Evolutionary conservation across 2,113 vertebrate genomes (phyloP), one percentile per base, ranked within the genome.

Genomic region (Cairina moschata): DNA sequence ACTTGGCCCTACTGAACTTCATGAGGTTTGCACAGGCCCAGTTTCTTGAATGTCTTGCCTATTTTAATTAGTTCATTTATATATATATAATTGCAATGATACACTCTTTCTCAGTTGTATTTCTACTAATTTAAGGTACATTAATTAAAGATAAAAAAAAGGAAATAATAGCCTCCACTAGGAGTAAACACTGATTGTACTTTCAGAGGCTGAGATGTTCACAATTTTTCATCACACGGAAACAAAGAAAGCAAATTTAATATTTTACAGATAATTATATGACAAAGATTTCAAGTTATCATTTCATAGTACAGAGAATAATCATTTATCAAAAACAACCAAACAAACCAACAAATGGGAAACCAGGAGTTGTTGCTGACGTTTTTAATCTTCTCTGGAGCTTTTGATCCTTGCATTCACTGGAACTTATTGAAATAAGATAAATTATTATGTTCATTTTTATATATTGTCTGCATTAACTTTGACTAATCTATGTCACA

Each of bases 111-210:
- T 74, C 93, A 55, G 18, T 80, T 77, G 11, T 13, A 32, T 90
- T 95, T 90, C 87, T 94, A 44, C 44, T 56, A 84, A 62, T 80
- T 88, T 82, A 95, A 44, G 14, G 3, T 85, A 83, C 8, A 25
- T 93, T n/a, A 93, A 91, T 63, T 95, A 86, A 78, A 77, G 29
- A 75, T 81, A 14, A 36, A 40, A 40, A 40, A 86, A 86, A 87
- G 63, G 31, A 65, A 60, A 93, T 34, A 26, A 42, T 25, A 76
- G 4, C 58, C 50, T 69, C 71, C 31, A 91, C 32, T 32, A 72
- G 56, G 26, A 86, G 9, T 66, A 69, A 1, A 2, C 74, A 38
- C 1, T 59, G 28, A 50, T 58, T 67, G 38, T n/a, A 42, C 5
- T 84, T 59, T 46, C 63, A 75, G 75, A 69, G 31, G 29, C 32